Evolutionary conservation across 2,888 invertebrate species (phyloP).

Genomic region (Ctena decussata): DNA sequence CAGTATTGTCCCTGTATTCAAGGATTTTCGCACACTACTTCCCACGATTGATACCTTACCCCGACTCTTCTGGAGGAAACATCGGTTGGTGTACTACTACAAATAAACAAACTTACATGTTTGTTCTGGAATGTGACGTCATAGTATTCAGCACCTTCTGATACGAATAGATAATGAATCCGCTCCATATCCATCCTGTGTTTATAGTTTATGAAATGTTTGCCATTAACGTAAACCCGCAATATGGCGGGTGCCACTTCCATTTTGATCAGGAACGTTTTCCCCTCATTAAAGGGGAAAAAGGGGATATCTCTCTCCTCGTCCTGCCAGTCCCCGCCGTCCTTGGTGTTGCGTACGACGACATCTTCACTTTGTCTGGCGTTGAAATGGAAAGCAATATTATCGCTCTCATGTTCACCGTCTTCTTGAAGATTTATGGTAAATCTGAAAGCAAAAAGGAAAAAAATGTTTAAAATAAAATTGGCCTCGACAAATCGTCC

Average conservation of each 20-base stretch:
- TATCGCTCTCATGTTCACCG: conserved; percentile 52
- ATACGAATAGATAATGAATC: conserved; percentile 91
- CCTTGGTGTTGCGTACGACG: conserved; percentile 91
- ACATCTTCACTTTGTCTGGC: conserved; percentile 91
- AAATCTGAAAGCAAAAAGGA: conserved; percentile 60
- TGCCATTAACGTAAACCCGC: conserved; percentile 89
- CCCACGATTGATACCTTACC: no score
- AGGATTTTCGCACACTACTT: no score
- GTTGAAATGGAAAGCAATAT: conserved; percentile 92
- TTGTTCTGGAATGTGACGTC: conserved; percentile 72
- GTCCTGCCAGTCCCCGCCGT: conserved; percentile 89
- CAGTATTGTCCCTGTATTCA: no score
- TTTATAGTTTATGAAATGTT: conserved; percentile 90
- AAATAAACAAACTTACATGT: conserved; percentile 69
- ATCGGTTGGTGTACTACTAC: no score
- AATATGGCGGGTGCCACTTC: conserved; percentile 79
- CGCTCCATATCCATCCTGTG: conserved; percentile 89
- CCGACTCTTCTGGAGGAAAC: no score
- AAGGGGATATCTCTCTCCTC: conserved; percentile 89
- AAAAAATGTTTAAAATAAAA: no score
- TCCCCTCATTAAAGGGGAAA: conserved; percentile 89
- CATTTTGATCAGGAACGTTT: conserved; percentile 89
- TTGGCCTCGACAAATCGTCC: no score
- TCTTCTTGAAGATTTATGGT: conserved; percentile 71
- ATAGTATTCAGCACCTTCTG: conserved; percentile 91